Conservation (phyloP, 53 echinoderm and acorn worm genomes). For the Arbacia lixula region DNA sequence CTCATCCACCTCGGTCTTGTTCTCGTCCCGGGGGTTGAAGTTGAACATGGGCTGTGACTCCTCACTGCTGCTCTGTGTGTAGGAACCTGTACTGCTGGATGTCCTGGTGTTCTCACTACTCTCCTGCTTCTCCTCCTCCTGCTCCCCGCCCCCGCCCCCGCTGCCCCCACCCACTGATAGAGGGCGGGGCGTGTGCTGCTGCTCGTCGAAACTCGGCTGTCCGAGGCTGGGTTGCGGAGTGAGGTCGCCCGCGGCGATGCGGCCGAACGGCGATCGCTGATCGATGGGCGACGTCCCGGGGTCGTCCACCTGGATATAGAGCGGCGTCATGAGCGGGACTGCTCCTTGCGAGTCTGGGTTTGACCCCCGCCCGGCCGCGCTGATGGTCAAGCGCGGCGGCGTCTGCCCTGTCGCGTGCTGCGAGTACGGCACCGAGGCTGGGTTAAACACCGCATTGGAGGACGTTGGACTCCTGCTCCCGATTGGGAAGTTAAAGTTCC, state of each 20-base stretch:
- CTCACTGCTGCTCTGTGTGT: slow-evolving; percentile 46
- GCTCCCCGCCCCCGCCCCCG: not conserved
- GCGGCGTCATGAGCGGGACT: slow-evolving; percentile 45
- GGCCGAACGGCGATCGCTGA: slow-evolving; percentile 25
- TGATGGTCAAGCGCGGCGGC: slow-evolving; percentile 52
- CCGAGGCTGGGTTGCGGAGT: slow-evolving; percentile 36
- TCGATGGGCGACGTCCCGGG: not conserved
- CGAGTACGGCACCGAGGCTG: slow-evolving; percentile 64
- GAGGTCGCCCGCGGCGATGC: slow-evolving; percentile 3
- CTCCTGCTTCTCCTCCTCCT: not conserved
- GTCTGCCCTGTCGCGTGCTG: slow-evolving; percentile 23
- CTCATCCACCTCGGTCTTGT: slow-evolving; percentile 67
- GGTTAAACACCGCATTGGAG: slow-evolving; percentile 52
- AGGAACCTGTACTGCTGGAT: slow-evolving; percentile 48
- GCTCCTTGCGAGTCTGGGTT: slow-evolving; percentile 33
- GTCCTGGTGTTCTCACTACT: slow-evolving; percentile 1
- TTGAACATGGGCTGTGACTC: slow-evolving; percentile 58
- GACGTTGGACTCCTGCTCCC: slow-evolving; percentile 59
- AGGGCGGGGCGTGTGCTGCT: slow-evolving; percentile 39
- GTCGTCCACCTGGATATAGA: slow-evolving; percentile 61
- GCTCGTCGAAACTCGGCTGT: slow-evolving; percentile 10
- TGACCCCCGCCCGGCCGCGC: not conserved
- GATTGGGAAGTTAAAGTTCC: slow-evolving; percentile 84
- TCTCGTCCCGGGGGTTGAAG: slow-evolving; percentile 59
- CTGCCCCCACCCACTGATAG: not conserved